These are phyloP conservation scores for Arrhamphus sclerolepis DNA, from an alignment of 2,797 vertebrate species.

Conservation along the genomic window DNA sequence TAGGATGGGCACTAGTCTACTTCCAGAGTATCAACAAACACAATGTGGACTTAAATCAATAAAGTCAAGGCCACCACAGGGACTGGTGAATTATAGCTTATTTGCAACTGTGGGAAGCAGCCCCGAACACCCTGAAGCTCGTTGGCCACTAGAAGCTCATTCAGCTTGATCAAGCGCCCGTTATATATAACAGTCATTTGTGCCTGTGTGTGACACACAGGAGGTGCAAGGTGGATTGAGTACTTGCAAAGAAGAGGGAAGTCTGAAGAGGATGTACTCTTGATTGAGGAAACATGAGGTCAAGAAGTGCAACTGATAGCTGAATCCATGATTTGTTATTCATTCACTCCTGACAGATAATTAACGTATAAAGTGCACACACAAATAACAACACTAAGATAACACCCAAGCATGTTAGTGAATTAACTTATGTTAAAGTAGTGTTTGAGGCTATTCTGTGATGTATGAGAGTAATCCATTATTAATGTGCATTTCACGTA, in stretches of 20 bases:
- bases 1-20: slow-evolving; percentile 57
- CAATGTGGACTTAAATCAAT: slow-evolving; percentile 71
- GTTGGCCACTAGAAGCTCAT: slow-evolving; percentile 37
- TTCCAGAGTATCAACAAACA: slow-evolving; percentile 65
- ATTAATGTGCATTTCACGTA: slow-evolving; percentile 45
- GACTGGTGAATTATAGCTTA: slow-evolving; percentile 67
- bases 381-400: slow-evolving; percentile 21
- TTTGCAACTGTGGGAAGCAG: slow-evolving; percentile 50
- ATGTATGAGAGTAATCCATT: slow-evolving; percentile 63
- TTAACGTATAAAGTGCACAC: slow-evolving; percentile 18
- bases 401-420: slow-evolving; percentile 22
- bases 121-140: slow-evolving; percentile 46
- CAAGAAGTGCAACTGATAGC: slow-evolving; percentile 7
- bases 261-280: slow-evolving; percentile 7
- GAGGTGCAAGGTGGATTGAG: slow-evolving; percentile 15
- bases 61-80: slow-evolving; percentile 68
- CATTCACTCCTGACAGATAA: slow-evolving; percentile 16
- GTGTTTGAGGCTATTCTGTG: slow-evolving; percentile 25
- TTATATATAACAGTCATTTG: slow-evolving; percentile 47
- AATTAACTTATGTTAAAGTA: slow-evolving; percentile 28
- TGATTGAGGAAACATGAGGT: slow-evolving; percentile 6
- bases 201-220: slow-evolving; percentile 33
- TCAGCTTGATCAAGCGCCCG: slow-evolving; percentile 49
- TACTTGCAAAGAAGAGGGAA: slow-evolving; percentile 9
- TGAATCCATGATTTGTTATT: slow-evolving; percentile 32